Evolutionary conservation across 1,140 invertebrate species (phyloP), one percentile per base, ranked within the genome.

Genomic region (Drosophila truncata): DNA sequence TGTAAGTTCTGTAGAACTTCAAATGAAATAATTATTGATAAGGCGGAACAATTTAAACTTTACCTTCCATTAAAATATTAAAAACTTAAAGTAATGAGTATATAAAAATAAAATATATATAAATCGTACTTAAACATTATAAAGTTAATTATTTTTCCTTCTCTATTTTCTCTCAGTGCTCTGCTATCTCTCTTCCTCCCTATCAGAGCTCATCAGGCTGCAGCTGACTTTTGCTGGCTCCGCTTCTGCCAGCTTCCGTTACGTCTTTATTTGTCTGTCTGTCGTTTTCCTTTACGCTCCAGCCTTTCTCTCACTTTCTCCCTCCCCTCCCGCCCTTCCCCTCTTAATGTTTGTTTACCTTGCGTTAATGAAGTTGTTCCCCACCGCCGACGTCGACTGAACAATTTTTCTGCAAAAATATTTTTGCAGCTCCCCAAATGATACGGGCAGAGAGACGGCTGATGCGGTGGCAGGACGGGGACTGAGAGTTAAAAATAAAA

Each of bases 331-430:
- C 47, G 5, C 29, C 31, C 47, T 29, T 37, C 27, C 66, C 64
- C 77, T 79, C 86, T 91, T 85, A 86, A 91, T 90, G 85, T 84
- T 82, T 91, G 90, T 91, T 91, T 91, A 91, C 83, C 82, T 91
- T 91, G 69, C 90, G 90, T 91, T 91, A 91, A 91, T 91, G 90
- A 91, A 91, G 90, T 91, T 91, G 90, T 88, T 82, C 80, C 73
- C 80, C 67, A 54, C 63, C 41, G 61, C 60, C 71, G 50, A 31
- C 73, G 65, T 54, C 63, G 35, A 59, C 54, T 52, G 61, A 76
- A 87, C 63, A 76, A 64, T 69, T 78, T 78, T 84, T 80, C 55
- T 61, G 83, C 84, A 78, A 87, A 76, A 84, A 84, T 90, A 88
- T 84, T 86, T 86, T 82, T 81, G 66, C 80, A 80, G 69, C 72